phyloP scores from a whole-genome alignment of 1,140 invertebrate genomes.

The Brachionus rubens region DNA sequence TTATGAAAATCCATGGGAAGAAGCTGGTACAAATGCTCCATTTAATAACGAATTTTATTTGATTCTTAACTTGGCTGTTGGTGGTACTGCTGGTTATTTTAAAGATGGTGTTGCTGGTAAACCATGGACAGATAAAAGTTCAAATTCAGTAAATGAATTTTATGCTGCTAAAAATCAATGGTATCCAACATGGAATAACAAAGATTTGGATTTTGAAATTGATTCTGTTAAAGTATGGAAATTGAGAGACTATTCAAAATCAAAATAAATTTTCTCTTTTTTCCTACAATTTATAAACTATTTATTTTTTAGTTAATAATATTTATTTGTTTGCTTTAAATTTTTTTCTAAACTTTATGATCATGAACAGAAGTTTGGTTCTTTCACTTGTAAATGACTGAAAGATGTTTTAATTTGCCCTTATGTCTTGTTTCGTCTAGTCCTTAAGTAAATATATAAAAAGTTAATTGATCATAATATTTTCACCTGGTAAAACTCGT shows the following conservation, averaged over 20 bases:
- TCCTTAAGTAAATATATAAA: too few species aligned
- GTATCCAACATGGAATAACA: conserved; percentile 21
- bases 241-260: conserved; percentile 2
- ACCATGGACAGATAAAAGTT: conserved; percentile 33
- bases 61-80: conserved; percentile 70
- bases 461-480: too few species aligned
- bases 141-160: conserved; percentile 30
- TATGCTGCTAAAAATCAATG: conserved; percentile 23
- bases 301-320: too few species aligned
- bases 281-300: too few species aligned
- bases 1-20: conserved; percentile 57
- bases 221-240: conserved; percentile 23
- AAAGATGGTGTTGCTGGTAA: conserved; percentile 61
- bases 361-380: too few species aligned
- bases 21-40: conserved; percentile 64
- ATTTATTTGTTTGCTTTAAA: too few species aligned
- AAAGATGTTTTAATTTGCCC: too few species aligned
- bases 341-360: too few species aligned
- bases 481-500: too few species aligned
- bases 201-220: conserved; percentile 35
- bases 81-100: conserved; percentile 69
- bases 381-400: too few species aligned
- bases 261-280: neutral
- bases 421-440: too few species aligned
- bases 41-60: conserved; percentile 77